A percentile compares a stretch with the other conserved stretches of the same genome.
phyloP scores from a whole-genome alignment of 2,113 vertebrate genomes.

The Albula glossodonta region DNA sequence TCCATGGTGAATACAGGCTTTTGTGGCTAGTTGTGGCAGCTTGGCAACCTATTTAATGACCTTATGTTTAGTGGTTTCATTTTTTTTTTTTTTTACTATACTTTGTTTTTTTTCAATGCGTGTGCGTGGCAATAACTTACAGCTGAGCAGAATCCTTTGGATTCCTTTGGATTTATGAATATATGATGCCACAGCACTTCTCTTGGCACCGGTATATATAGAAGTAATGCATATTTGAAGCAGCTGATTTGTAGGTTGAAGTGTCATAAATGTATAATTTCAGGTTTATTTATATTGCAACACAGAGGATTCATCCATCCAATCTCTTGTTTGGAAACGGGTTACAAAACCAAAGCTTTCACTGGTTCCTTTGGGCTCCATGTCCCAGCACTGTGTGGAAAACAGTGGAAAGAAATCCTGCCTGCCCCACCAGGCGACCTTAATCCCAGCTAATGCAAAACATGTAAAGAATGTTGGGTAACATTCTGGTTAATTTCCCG shows the following conservation, averaged over 20 bases:
- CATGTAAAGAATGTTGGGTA: too few relatives aligned
- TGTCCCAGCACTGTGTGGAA: neutral
- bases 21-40: too few relatives aligned
- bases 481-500: too few relatives aligned
- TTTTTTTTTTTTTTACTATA: too few relatives aligned
- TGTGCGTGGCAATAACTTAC: neutral
- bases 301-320: constrained; percentile 15
- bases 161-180: neutral
- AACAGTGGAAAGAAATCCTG: too few relatives aligned
- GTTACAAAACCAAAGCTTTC: neutral
- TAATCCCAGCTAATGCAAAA: too few relatives aligned
- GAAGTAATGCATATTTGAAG: constrained; percentile 24
- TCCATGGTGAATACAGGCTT: too few relatives aligned
- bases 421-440: too few relatives aligned
- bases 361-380: neutral
- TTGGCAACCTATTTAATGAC: too few relatives aligned
- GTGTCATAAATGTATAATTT: constrained; percentile 23
- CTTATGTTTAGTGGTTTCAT: too few relatives aligned
- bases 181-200: neutral
- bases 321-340: constrained; percentile 14
- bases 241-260: neutral
- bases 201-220: neutral
- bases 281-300: constrained; percentile 34
- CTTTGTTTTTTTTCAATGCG: too few relatives aligned
- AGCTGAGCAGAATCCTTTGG: neutral